A percentile compares a stretch with the other conserved stretches of the same genome.
These are phyloP conservation scores for Clinocottus analis DNA, from an alignment of 2,113 vertebrate genomes.

Conservation along the genomic window DNA sequence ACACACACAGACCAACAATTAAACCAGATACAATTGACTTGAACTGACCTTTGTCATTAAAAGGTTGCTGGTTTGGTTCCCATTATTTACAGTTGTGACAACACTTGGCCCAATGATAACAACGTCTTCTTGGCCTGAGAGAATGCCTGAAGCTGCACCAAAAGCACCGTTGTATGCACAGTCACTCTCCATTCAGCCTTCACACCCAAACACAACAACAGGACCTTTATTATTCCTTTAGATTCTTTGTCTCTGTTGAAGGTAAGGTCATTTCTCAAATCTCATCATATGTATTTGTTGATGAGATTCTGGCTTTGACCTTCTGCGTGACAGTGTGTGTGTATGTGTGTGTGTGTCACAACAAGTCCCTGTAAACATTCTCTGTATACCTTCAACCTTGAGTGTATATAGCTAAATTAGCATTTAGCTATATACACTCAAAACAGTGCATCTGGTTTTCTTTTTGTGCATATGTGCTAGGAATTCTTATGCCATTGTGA, in stretches of 20 bases:
- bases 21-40: constrained; percentile 14
- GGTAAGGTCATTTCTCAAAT: constrained; percentile 42
- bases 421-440: no score
- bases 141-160: neutral
- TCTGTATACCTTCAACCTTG: neutral
- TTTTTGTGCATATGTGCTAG: no score
- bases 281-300: constrained; percentile 5
- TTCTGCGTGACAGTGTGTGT: neutral
- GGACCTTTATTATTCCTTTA: neutral
- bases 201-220: constrained; percentile 21
- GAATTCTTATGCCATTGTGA: no score
- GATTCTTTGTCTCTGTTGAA: constrained; percentile 15
- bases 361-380: neutral
- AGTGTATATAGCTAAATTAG: no score
- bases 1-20: constrained; percentile 13
- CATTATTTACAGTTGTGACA: neutral
- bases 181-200: neutral
- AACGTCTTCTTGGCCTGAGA: neutral
- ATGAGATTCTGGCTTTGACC: neutral
- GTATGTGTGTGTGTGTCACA: neutral
- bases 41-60: constrained; percentile 16
- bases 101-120: neutral
- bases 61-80: constrained; percentile 26
- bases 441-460: no score
- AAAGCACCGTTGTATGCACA: no score